Evolutionary conservation across 2,888 invertebrate genomes (phyloP), one percentile per base, ranked within the genome.

Genomic region (Epirrhoe alternata): DNA sequence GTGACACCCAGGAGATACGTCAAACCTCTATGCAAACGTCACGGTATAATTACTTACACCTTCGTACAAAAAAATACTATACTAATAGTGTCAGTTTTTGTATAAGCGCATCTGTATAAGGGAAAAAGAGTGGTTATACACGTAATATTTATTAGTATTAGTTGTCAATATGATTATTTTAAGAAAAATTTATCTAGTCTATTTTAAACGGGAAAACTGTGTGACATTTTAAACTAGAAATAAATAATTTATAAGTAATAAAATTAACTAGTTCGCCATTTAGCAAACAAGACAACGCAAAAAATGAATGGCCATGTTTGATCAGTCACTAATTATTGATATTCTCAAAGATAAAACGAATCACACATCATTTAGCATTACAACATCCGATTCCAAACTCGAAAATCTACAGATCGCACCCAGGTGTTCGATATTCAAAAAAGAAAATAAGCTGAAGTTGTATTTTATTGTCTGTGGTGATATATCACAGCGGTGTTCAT

Each of bases 401-500:
- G 24, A 24, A 2, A 68, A 55, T 59, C 57, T 17, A 59, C 54
- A 61, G 70, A 54, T 35, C 8, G 30, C 42, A 17, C 47, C 49
- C 69, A 70, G 73, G 68, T 73, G 71, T 70, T 70, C 71, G 38
- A 42, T 12, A 42, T 42, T 57, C 7, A 10, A 10, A 56, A 50
- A 50, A 51, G 33, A 49, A 61, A 55, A 49, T 49, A 10, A 50
- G 38, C 10, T 30, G 57, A 12, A n/a, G 10, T 6, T 42, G 12
- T 35, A 17, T n/a, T 42, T 42, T 47, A 57, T 51, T 63, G 45
- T 57, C 33, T 63, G 52, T 64, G 57, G 53, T 49, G 45, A 45
- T 56, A 35, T 14, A 6, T 61, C 31, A 47, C 49, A 54, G 45
- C 38, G n/a, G n/a, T n/a, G n/a, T n/a, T n/a, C n/a, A n/a, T n/a